Base-by-base conservation (phyloP, 2,113 vertebrate genomes). In the Stomatorhinus ivindoensis region DNA sequence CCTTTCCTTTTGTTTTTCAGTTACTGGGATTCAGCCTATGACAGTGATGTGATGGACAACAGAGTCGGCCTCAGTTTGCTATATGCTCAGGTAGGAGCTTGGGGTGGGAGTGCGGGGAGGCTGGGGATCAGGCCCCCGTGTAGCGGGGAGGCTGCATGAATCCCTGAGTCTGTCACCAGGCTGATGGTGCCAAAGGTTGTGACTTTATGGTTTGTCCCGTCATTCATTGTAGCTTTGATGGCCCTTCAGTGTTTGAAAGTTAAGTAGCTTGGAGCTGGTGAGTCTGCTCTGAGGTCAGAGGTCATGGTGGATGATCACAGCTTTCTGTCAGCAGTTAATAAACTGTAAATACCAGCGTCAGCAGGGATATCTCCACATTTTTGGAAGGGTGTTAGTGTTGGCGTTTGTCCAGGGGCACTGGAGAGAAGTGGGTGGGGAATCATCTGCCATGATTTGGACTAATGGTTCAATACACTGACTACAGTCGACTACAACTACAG, bases 1-100 rank as follows among this genome's bases (percentile, higher is more conserved):
- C 0, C 39, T 24, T 19, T 19, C 1, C 31, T 82, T 51, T 90
- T 31, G 76, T 48, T 89, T 39, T 91, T 58, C 93, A 99, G 98
- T 94, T 99, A 99, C 89, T 99, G 98, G 98, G 98, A 99, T 93
- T 97, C 97, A 10, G 96, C 97, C 21, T 99, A 98, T 1, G 98
- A 99, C 0, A 94, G 95, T 0, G 98, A 99, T 27, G 97, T 99
- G 13, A 99, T 99, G 98, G 98, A 99, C 92, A 97, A 97, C 92
- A 95, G 97, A 15, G 97, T 99, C 89, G 98, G 98, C 88, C 91
- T 99, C 87, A 99, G 98, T 93, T 93, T 99, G 93, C 95, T 99
- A 48, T 99, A 99, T 11, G 96, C 97, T 0, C 98, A 99, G 98
- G 98, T 99, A 94, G 95, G 92, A 42, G 10, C 19, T 80, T n/a